phyloP scores from a whole-genome alignment of 2,797 vertebrate genomes.

The Nannoperca australis region DNA sequence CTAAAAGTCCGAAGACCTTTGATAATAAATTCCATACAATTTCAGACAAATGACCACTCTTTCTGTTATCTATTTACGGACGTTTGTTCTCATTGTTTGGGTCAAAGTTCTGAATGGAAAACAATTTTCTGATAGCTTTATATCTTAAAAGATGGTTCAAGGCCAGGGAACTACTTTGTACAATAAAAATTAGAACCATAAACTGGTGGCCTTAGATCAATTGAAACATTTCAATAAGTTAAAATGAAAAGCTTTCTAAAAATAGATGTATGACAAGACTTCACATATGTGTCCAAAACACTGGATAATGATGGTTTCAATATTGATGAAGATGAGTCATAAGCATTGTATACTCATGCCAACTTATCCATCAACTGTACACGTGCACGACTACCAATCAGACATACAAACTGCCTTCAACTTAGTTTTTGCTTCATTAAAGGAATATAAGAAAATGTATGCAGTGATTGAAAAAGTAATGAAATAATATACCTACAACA shows the following conservation, averaged over 20 bases:
- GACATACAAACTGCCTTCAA: not conserved
- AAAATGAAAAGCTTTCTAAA: not conserved
- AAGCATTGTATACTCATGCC: not conserved
- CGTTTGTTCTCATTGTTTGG: slow-evolving; percentile 32
- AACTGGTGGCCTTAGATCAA: slow-evolving; percentile 21
- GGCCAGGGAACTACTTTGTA: not conserved
- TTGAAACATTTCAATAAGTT: not conserved
- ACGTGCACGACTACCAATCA: not conserved
- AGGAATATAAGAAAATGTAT: not conserved
- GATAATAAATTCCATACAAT: slow-evolving; percentile 14
- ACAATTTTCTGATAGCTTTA: slow-evolving; percentile 35
- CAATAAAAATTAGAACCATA: slow-evolving; percentile 49
- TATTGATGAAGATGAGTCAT: not conserved
- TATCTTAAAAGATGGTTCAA: slow-evolving; percentile 28
- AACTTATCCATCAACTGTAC: not conserved
- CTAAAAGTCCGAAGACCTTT: not conserved
- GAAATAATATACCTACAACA: not conserved
- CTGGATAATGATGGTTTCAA: not conserved
- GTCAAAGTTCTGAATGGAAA: slow-evolving; percentile 58
- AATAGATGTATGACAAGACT: not conserved
- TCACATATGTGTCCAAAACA: not conserved
- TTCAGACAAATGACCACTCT: not conserved
- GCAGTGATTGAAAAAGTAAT: too few species aligned
- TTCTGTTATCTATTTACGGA: slow-evolving; percentile 29
- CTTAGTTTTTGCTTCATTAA: not conserved